These are phyloP conservation scores for Rostratula benghalensis DNA, from an alignment of 2,113 vertebrate genomes.

Conservation along the genomic window DNA sequence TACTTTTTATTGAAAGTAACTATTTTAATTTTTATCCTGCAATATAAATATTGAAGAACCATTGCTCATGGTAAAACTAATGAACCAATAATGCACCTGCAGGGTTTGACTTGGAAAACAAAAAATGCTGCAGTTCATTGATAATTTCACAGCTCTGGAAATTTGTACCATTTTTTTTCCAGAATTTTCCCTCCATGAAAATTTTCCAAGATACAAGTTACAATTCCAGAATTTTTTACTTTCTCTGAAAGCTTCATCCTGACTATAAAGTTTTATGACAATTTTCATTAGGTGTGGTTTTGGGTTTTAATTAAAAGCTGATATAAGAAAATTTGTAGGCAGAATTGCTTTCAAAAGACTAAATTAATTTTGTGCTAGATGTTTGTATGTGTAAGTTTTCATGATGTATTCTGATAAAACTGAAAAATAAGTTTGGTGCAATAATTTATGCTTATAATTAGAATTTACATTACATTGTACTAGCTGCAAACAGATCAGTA, in stretches of 20 bases:
- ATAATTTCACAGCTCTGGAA: neutral
- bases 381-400: neutral
- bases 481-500: neutral
- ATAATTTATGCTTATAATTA: neutral
- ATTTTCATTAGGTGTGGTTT: neutral
- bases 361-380: neutral
- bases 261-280: neutral
- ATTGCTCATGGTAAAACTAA: neutral
- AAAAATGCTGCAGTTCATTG: neutral
- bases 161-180: neutral
- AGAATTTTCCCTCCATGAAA: neutral
- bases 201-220: neutral
- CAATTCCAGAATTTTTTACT: neutral
- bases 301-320: neutral
- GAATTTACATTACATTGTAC: neutral
- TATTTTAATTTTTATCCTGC: neutral
- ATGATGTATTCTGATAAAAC: neutral
- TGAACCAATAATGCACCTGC: neutral
- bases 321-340: neutral
- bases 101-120: neutral
- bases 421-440: neutral
- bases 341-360: slow-evolving; percentile 25
- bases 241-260: neutral
- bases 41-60: neutral
- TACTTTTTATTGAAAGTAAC: neutral